Evolutionary conservation across 2,888 invertebrate genomes (phyloP).

Genomic region (Melanostoma mellinum): DNA sequence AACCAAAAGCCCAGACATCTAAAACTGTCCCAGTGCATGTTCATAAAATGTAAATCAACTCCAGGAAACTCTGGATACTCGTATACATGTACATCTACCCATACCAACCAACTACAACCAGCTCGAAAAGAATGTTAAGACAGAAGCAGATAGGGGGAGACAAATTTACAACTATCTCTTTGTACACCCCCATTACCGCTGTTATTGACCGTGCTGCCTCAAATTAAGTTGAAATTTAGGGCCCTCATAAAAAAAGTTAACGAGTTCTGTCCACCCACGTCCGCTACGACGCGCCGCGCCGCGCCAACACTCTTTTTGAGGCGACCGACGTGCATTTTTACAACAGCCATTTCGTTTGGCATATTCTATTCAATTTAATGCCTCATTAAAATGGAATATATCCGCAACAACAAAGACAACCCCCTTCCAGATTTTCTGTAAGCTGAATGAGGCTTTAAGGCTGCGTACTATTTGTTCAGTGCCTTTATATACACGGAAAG

Average conservation of each 20-base stretch:
- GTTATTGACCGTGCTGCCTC: constrained; percentile 47
- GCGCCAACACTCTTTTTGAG: no score
- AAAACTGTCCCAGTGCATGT: constrained; percentile 69
- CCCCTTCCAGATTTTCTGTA: constrained; percentile 31
- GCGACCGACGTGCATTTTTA: constrained; percentile 49
- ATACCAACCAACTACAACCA: no score
- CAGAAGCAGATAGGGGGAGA: background rate
- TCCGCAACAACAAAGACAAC: constrained; percentile 57
- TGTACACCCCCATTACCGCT: constrained; percentile 24
- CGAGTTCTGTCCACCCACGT: constrained; percentile 51
- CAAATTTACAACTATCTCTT: constrained; percentile 67
- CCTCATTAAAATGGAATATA: constrained; percentile 71
- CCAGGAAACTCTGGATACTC: constrained; percentile 36
- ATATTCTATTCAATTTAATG: constrained; percentile 73
- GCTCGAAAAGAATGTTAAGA: no score
- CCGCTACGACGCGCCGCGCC: background rate
- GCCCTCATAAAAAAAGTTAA: constrained; percentile 64
- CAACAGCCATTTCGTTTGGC: constrained; percentile 63
- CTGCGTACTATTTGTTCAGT: constrained; percentile 23
- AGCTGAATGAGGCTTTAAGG: constrained; percentile 10
- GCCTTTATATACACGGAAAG: constrained; percentile 9
- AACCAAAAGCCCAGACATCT: constrained; percentile 70
- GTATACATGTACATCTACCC: no score
- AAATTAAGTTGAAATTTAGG: constrained; percentile 70
- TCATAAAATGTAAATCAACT: constrained; percentile 70